Conservation (phyloP, 2,888 invertebrate genomes). For the Hoplodrina ambigua region DNA sequence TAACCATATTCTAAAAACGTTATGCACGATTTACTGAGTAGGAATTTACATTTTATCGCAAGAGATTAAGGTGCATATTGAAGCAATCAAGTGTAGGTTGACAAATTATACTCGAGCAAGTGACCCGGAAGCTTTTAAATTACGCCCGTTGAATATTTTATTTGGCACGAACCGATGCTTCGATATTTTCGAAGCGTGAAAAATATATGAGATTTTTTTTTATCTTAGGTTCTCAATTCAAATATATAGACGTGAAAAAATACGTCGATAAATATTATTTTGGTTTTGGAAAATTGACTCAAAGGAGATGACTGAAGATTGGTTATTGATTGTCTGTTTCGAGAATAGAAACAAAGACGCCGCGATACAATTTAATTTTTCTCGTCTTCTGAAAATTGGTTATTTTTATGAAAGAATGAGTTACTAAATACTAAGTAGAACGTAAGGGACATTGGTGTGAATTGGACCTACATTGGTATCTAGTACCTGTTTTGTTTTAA, state of each 20-base stretch:
- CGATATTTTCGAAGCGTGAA: slow-evolving; percentile 71
- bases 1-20: slow-evolving; percentile 28
- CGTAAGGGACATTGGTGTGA: background rate
- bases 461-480: background rate
- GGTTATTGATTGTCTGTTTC: background rate
- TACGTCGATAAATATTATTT: background rate
- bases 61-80: slow-evolving; percentile 71
- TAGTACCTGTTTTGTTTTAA: background rate
- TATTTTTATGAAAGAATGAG: background rate
- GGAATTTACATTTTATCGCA: slow-evolving; percentile 57
- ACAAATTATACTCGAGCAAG: slow-evolving; percentile 76
- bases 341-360: background rate
- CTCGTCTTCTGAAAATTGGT: background rate
- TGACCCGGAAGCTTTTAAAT: slow-evolving; percentile 84
- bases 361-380: background rate
- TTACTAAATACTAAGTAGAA: background rate
- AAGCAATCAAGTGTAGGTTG: slow-evolving; percentile 67
- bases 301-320: background rate
- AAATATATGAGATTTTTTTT: slow-evolving; percentile 58
- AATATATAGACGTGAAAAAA: background rate
- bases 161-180: slow-evolving; percentile 73
- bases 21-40: background rate
- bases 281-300: slow-evolving; percentile 3
- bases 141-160: slow-evolving; percentile 83
- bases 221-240: slow-evolving; percentile 4